Base-by-base conservation (phyloP, 2,113 vertebrate genomes). In the Antechinus flavipes region DNA sequence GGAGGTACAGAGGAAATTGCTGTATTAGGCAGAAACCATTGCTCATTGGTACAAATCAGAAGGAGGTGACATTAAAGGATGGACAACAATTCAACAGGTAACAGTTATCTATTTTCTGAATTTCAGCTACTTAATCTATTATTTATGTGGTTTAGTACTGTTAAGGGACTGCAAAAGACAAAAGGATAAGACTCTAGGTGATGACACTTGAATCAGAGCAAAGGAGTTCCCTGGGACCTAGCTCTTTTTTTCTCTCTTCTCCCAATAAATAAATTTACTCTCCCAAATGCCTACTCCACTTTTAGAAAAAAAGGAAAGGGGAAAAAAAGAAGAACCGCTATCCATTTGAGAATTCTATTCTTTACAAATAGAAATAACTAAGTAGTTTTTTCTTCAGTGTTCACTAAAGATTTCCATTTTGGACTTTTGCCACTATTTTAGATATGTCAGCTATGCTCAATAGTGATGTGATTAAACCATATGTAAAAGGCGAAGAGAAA, bases 321-420 rank as follows among this genome's bases (percentile, higher is more conserved):
- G 12, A 30, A 68, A 35, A 47, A 24, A 90, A 90, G 14, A 47
- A 47, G 89, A 52, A 42, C 7, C 1, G 24, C 5, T 84, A 23
- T 22, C n/a, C 19, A 84, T 22, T 84, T 6, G 35, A 84, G 10
- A 47, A 1, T 24, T 50, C 42, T 24, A 50, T 50, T 50, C 24
- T 90, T 26, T 90, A 93, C 19, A 1, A 42, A 84, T 42, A 6
- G 3, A 95, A 42, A 2, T 22, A 42, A 49, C 56, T 27, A 24
- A 76, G 90, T 89, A 61, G 6, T 42, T 42, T 42, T 90, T 7
- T 95, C 46, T 91, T 95, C 55, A 24, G 89, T 95, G 27, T 90
- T 84, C 68, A 23, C n/a, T 84, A 23, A 84, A 19, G n/a, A 84
- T 84, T 42, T 84, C n/a, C 68, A 84, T 23, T 84, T 19, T 84